A percentile compares a stretch with the other conserved stretches of the same genome.
These are phyloP conservation scores for Neolamprologus fasciatus DNA, from an alignment of 2,113 vertebrate species.

Conservation along the genomic window DNA sequence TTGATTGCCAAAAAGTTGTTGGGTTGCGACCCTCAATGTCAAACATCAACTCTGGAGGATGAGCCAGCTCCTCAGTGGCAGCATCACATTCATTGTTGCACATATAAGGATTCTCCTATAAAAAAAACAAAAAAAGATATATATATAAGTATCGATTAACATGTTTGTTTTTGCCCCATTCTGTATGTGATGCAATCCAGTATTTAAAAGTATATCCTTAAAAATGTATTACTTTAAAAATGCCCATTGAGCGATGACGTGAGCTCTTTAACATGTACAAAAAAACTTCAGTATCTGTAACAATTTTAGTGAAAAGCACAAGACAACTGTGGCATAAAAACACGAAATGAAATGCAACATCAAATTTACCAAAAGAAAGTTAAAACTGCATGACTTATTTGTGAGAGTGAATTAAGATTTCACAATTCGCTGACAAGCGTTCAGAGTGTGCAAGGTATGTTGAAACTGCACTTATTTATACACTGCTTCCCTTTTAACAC, in stretches of 20 bases:
- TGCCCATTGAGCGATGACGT: neutral
- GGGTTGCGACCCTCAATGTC: slow-evolving; percentile 95
- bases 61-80: slow-evolving; percentile 87
- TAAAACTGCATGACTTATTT: neutral
- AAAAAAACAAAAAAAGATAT: neutral
- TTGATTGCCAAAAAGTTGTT: slow-evolving; percentile 96
- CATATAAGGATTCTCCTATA: slow-evolving; percentile 97
- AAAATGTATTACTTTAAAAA: neutral
- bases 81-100: slow-evolving; percentile 99
- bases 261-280: neutral
- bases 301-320: neutral
- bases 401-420: neutral
- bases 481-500: neutral
- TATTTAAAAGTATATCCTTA: neutral
- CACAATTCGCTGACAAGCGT: neutral
- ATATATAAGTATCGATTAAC: neutral
- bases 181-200: neutral
- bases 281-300: neutral
- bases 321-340: neutral
- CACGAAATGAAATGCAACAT: neutral
- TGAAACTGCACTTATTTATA: neutral
- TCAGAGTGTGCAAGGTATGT: neutral
- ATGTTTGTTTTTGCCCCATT: neutral
- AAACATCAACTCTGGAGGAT: slow-evolving; percentile 95
- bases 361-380: neutral